Evolutionary conservation across 2,888 invertebrate species (phyloP), one percentile per base, ranked within the genome.

Genomic region (Gymnosoma rotundatum): DNA sequence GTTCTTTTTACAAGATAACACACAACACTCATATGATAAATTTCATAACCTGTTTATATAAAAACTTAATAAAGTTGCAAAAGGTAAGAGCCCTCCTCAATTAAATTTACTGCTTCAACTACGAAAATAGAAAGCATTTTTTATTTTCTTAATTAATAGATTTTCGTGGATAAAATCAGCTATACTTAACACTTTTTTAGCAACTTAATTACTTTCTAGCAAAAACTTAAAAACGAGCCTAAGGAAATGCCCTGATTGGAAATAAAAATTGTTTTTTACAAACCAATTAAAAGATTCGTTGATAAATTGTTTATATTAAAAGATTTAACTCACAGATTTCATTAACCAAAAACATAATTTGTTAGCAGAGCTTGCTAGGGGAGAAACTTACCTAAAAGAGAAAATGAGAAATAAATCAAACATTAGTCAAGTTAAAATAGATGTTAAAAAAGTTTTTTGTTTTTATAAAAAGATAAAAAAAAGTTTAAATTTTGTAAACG

Each of bases 351-450:
- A 16, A 32, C 10, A 42, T 14, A 48, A 48, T 48, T 48, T 48
- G 14, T 48, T 48, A n/a, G 42, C 12, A 12, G 10, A 42, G 42
- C 42, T 42, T 42, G 32, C 32, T 32, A 42, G 14, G 10, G 42
- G 3, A 12, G 25, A 7, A 58, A 76, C 83, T 83, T 80, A 83
- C 83, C 83, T 83, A 56, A 76, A 83, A 79, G 32, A 20, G 54
- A 50, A 45, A 67, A 8, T 72, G 60, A 25, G 54, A 45, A 50
- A 52, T 1, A n/a, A 58, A 75, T 63, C 3, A 12, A 16, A 38
- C 60, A 70, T 70, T 54, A 70, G 20, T 14, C 1, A 10, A 18
- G 0, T 21, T 32, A 32, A 32, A 32, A 32, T 32, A 32, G 6
- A 32, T 32, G 8, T 8, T 5, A 5, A 7, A 32, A 32, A 5